Percentiles rank a stretch among this genome's conserved stretches.
Evolutionary conservation across 1,140 invertebrate species (phyloP).

Genomic region (Lucilia cuprina): DNA sequence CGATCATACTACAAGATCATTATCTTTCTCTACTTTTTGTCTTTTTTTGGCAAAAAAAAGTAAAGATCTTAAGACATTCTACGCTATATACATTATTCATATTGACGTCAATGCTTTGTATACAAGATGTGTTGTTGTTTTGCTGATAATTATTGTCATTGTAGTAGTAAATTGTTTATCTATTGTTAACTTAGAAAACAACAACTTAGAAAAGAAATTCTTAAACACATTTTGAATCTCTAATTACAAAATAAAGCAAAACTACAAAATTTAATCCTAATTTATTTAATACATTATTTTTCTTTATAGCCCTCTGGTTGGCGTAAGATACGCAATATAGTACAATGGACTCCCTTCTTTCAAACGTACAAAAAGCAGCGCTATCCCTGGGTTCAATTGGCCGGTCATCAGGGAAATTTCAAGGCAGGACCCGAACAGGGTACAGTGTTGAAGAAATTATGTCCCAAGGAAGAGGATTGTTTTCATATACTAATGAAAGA

Average conservation of each 20-base stretch:
- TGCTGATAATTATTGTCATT: neutral
- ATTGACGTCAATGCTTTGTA: conserved; percentile 1
- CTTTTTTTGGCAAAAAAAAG: neutral
- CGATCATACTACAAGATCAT: neutral
- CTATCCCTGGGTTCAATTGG: conserved; percentile 95
- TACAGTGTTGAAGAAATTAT: conserved; percentile 92
- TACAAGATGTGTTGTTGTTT: neutral
- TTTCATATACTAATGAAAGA: conserved; percentile 89
- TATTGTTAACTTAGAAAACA: neutral
- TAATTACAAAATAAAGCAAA: neutral
- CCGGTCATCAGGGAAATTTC: conserved; percentile 94
- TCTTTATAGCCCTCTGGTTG: conserved; percentile 86
- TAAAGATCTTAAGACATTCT: neutral
- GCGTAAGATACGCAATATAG: conserved; percentile 90
- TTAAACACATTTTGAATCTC: neutral
- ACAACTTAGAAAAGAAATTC: neutral
- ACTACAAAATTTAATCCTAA: neutral
- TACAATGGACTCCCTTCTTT: conserved; percentile 95
- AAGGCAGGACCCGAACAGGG: conserved; percentile 90
- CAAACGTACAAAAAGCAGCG: conserved; percentile 95
- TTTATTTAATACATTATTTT: conserved; percentile 27
- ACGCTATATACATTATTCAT: neutral
- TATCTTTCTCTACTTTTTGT: neutral
- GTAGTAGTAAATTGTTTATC: neutral
- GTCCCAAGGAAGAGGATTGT: conserved; percentile 86